These are phyloP conservation scores for Xestia c-nigrum DNA, from an alignment of 2,888 invertebrate species.

Conservation along the genomic window DNA sequence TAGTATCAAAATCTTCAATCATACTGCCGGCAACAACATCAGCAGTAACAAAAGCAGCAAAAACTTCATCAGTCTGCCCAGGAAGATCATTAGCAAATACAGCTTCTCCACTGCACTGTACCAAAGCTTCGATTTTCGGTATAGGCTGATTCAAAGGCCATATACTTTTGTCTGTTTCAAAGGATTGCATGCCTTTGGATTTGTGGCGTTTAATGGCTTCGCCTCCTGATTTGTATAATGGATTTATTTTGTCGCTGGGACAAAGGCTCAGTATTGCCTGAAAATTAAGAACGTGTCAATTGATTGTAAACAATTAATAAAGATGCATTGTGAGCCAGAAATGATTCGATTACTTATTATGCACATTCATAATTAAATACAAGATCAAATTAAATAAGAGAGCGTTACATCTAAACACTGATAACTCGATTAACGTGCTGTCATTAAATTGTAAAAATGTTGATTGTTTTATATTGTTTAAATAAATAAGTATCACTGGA, in stretches of 20 bases:
- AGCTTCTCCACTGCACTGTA: constrained; percentile 92
- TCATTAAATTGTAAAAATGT: background rate
- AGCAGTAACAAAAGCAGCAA: constrained; percentile 91
- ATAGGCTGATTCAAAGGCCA: constrained; percentile 93
- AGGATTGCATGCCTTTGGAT: constrained; percentile 91
- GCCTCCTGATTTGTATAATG: constrained; percentile 68
- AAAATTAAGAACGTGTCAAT: constrained; percentile 16
- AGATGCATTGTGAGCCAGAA: too few relatives aligned
- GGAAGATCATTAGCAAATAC: constrained; percentile 92
- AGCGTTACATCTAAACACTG: background rate
- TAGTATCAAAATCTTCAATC: constrained; percentile 90
- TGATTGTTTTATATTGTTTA: background rate
- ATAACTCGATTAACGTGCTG: background rate
- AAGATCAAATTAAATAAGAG: too few relatives aligned
- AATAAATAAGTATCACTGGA: too few relatives aligned
- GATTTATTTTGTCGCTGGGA: constrained; percentile 65
- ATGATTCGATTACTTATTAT: too few relatives aligned
- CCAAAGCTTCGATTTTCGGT: constrained; percentile 91
- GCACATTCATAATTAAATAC: too few relatives aligned
- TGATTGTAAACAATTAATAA: background rate
- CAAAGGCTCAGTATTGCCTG: constrained; percentile 72
- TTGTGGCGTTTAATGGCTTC: constrained; percentile 60
- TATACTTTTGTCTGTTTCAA: constrained; percentile 90
- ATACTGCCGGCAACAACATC: constrained; percentile 86
- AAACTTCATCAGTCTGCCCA: constrained; percentile 91